A percentile compares a stretch with the other conserved stretches of the same genome.
Conservation (phyloP, 1,140 invertebrate genomes). For the Grapholita molesta region DNA sequence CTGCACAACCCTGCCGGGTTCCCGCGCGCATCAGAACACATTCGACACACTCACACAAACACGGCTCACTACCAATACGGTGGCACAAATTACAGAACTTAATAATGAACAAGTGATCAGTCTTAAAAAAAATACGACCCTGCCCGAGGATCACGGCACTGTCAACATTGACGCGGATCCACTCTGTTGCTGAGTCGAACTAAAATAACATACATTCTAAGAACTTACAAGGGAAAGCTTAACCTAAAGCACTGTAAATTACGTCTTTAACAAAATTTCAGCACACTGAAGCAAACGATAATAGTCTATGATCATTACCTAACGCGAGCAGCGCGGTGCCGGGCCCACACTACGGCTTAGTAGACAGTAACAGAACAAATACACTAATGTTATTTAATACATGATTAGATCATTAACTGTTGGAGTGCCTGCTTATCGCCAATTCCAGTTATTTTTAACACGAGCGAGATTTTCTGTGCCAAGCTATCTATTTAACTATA, state of each 20-base stretch:
- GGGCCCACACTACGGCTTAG: constrained; percentile 36
- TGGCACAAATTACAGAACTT: constrained; percentile 73
- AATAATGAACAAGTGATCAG: constrained; percentile 76
- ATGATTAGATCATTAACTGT: constrained; percentile 56
- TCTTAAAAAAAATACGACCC: constrained; percentile 68
- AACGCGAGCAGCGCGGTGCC: constrained; percentile 32
- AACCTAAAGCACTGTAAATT: constrained; percentile 71
- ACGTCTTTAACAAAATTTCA: constrained; percentile 59
- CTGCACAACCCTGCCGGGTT: background rate
- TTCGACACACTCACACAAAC: constrained; percentile 54
- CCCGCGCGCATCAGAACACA: constrained; percentile 42
- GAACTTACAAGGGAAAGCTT: constrained; percentile 52
- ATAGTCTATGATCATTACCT: constrained; percentile 45
- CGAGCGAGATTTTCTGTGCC: background rate
- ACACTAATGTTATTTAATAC: constrained; percentile 24
- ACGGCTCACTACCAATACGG: constrained; percentile 54
- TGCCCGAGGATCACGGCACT: constrained; percentile 43
- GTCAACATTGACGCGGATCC: constrained; percentile 39
- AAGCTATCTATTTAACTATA: background rate
- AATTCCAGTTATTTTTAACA: background rate
- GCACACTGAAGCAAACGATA: constrained; percentile 60
- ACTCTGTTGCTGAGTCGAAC: constrained; percentile 72
- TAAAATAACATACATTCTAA: constrained; percentile 51
- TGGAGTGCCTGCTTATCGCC: constrained; percentile 20
- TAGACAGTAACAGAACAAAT: constrained; percentile 21